phyloP scores from a whole-genome alignment of 2,797 vertebrate genomes.

The Setipinna tenuifilis region DNA sequence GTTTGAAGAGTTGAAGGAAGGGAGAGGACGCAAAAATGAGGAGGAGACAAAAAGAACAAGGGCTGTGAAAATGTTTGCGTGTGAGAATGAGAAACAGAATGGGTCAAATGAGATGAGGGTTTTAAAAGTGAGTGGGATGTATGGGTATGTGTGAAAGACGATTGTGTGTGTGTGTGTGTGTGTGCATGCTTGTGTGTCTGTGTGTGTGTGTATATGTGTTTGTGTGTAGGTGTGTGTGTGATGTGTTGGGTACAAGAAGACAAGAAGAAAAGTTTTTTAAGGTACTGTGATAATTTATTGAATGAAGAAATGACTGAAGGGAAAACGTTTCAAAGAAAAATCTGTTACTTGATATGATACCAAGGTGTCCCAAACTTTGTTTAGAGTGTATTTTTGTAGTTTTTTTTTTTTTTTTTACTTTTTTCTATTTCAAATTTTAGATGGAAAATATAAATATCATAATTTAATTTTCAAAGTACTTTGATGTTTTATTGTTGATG shows the following conservation, averaged over 20 bases:
- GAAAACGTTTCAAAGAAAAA: conserved; percentile 51
- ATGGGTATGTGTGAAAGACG: background rate
- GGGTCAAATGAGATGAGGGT: background rate
- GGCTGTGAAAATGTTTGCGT: conserved; percentile 21
- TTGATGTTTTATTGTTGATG: conserved; percentile 60
- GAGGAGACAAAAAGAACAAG: background rate
- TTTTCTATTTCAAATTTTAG: conserved; percentile 64
- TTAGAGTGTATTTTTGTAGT: conserved; percentile 65
- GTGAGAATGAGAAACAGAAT: background rate
- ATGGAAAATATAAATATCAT: conserved; percentile 56
- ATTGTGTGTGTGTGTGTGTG: background rate
- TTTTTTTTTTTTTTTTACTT: conserved; percentile 41
- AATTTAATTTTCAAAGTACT: conserved; percentile 63
- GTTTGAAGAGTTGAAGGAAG: conserved; percentile 47
- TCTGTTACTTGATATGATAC: conserved; percentile 79
- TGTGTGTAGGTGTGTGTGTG: conserved; percentile 43
- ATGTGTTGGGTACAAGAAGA: conserved; percentile 17
- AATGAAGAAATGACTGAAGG: conserved; percentile 44
- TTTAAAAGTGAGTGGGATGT: background rate
- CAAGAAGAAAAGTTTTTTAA: conserved; percentile 56
- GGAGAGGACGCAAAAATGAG: conserved; percentile 36
- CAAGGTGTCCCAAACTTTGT: conserved; percentile 72
- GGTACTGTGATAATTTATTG: conserved; percentile 84
- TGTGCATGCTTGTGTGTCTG: background rate
- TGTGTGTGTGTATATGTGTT: conserved; percentile 50